phyloP scores from a whole-genome alignment of 1,140 invertebrate genomes.

The Atta colombica region DNA sequence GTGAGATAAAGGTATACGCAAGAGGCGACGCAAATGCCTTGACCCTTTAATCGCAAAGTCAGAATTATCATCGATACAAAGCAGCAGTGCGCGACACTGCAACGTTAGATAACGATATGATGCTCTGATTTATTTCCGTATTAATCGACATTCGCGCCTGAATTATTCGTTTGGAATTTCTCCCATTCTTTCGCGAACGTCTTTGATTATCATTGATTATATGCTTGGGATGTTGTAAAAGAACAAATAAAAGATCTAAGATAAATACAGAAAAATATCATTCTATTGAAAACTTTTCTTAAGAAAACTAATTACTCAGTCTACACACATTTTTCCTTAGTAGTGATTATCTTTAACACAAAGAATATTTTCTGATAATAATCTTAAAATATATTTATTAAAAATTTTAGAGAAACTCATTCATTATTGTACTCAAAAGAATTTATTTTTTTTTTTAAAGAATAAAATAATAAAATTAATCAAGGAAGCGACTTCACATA shows the following conservation, averaged over 20 bases:
- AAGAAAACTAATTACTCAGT: no score
- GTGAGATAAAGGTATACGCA: neutral
- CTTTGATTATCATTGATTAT: neutral
- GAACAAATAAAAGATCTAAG: neutral
- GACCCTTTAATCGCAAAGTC: slow-evolving; percentile 4
- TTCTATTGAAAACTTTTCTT: no score
- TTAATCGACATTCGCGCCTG: neutral
- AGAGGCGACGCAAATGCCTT: slow-evolving; percentile 1
- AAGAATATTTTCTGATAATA: no score
- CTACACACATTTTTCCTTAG: no score
- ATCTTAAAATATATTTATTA: no score
- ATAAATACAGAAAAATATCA: neutral
- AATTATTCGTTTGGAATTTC: neutral
- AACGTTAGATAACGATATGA: neutral
- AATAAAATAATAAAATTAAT: no score
- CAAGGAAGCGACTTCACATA: no score
- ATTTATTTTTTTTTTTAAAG: no score
- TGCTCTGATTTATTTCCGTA: slow-evolving; percentile 19
- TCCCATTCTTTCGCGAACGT: neutral
- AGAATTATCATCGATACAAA: slow-evolving; percentile 5
- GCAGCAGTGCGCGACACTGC: neutral
- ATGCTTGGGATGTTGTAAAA: neutral
- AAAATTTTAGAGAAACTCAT: no score
- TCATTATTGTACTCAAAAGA: no score
- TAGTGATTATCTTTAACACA: no score